A percentile compares a stretch with the other conserved stretches of the same genome.
Evolutionary conservation across 2,797 vertebrate genomes (phyloP).

Genomic region (Sebastes alutus): DNA sequence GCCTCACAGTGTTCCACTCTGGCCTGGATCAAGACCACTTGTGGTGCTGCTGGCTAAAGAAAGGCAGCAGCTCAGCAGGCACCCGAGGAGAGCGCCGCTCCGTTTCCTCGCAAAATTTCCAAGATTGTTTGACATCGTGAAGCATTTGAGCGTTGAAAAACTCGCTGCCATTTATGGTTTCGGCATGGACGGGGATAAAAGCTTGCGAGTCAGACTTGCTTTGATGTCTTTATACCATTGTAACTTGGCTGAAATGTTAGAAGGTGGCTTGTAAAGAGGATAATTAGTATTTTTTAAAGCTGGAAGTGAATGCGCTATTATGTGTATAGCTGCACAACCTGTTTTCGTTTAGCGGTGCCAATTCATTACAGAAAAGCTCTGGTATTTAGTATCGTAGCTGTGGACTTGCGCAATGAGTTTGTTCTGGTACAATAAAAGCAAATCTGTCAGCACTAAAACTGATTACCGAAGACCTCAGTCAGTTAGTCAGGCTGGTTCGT

Average conservation of each 20-base stretch:
- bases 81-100: slow-evolving; percentile 36
- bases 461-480: slow-evolving; percentile 25
- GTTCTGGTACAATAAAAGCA: slow-evolving; percentile 32
- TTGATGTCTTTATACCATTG: slow-evolving; percentile 58
- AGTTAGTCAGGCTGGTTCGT: background rate
- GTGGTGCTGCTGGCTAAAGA: slow-evolving; percentile 61
- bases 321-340: slow-evolving; percentile 30
- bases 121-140: slow-evolving; percentile 45
- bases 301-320: slow-evolving; percentile 43
- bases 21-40: slow-evolving; percentile 68
- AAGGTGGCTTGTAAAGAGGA: slow-evolving; percentile 44
- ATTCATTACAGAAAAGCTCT: slow-evolving; percentile 35
- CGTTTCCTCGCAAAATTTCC: slow-evolving; percentile 33
- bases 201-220: slow-evolving; percentile 1
- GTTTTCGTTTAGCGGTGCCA: slow-evolving; percentile 41
- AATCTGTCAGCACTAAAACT: slow-evolving; percentile 22
- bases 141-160: slow-evolving; percentile 39
- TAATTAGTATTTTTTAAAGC: slow-evolving; percentile 35
- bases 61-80: slow-evolving; percentile 63
- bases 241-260: slow-evolving; percentile 49
- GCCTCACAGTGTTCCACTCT: slow-evolving; percentile 48
- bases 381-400: slow-evolving; percentile 31
- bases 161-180: slow-evolving; percentile 57
- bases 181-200: slow-evolving; percentile 31
- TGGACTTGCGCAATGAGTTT: slow-evolving; percentile 30